Percentiles rank a stretch among this genome's conserved stretches.
Conservation (phyloP, 2,113 vertebrate genomes). For the Grammomys dolichurus region DNA sequence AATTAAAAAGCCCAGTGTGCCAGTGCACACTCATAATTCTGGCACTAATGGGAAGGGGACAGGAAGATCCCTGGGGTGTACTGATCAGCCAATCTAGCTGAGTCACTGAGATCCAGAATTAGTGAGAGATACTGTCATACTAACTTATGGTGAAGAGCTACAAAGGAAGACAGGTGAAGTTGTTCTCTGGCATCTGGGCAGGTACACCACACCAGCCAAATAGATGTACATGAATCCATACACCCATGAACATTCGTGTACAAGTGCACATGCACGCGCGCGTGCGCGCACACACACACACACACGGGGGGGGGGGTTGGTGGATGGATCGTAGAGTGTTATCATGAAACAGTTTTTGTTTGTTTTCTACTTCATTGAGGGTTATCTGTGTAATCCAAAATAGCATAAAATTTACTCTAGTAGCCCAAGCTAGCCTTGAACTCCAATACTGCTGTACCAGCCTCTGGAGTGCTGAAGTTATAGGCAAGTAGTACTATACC, state of each 20-base stretch:
- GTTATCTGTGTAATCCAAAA: not conserved
- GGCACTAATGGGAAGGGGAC: not conserved
- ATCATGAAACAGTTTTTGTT: constrained; percentile 1
- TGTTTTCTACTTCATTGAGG: not conserved
- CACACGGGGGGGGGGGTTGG: too few species aligned
- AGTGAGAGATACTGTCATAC: not conserved
- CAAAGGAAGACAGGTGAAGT: not conserved
- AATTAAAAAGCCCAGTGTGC: not conserved
- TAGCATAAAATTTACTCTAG: not conserved
- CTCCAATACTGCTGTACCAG: not conserved
- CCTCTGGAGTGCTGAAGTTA: not conserved
- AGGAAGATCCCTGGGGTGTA: not conserved
- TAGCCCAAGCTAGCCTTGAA: not conserved
- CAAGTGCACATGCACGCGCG: too few species aligned
- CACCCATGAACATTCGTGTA: too few species aligned
- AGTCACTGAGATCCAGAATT: not conserved
- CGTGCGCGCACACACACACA: too few species aligned
- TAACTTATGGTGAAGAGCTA: not conserved
- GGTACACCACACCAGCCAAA: not conserved
- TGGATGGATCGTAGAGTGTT: not conserved
- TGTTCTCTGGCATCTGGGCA: not conserved
- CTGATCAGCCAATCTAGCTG: not conserved
- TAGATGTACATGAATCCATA: not conserved
- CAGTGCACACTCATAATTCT: not conserved
- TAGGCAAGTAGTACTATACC: not conserved